A percentile compares a stretch with the other conserved stretches of the same genome.
phyloP scores from a whole-genome alignment of 2,113 vertebrate species.

The Periophthalmus modestus region DNA sequence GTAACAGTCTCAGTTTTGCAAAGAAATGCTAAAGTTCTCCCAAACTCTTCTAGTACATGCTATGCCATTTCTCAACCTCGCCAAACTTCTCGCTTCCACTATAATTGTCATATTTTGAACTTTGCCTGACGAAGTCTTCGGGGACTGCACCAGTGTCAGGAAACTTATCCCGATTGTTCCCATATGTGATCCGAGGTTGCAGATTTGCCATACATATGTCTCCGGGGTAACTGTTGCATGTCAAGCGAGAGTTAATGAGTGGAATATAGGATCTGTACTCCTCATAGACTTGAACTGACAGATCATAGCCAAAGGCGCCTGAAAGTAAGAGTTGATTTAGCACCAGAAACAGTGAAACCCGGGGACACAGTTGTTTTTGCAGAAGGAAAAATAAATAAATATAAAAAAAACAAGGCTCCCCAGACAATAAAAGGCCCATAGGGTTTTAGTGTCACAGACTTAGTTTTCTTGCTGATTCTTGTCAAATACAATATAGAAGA shows the following conservation, averaged over 20 bases:
- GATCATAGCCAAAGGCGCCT: not conserved
- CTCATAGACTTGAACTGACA: not conserved
- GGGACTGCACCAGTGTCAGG: not conserved
- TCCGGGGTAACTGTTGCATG: not conserved
- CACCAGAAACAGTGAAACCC: not conserved
- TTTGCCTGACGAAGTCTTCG: not conserved
- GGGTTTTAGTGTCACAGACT: not conserved
- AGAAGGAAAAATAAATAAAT: not conserved
- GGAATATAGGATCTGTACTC: not conserved
- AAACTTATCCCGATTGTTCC: not conserved
- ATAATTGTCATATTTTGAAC: constrained; percentile 1
- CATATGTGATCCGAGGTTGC: not conserved
- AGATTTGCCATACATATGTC: not conserved
- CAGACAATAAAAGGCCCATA: not conserved
- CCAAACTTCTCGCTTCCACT: not conserved
- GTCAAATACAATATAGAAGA: not conserved
- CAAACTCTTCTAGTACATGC: not conserved
- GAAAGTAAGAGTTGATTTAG: not conserved
- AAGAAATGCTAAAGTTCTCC: constrained; percentile 1
- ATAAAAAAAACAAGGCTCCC: not conserved
- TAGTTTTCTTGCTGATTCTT: not conserved
- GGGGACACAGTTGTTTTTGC: constrained; percentile 3
- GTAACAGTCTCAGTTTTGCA: not conserved
- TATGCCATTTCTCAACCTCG: not conserved
- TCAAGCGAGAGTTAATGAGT: not conserved